These are phyloP conservation scores for Dendronephthya gigantea DNA, from an alignment of 64 coral and sea anemone species.

Conservation along the genomic window DNA sequence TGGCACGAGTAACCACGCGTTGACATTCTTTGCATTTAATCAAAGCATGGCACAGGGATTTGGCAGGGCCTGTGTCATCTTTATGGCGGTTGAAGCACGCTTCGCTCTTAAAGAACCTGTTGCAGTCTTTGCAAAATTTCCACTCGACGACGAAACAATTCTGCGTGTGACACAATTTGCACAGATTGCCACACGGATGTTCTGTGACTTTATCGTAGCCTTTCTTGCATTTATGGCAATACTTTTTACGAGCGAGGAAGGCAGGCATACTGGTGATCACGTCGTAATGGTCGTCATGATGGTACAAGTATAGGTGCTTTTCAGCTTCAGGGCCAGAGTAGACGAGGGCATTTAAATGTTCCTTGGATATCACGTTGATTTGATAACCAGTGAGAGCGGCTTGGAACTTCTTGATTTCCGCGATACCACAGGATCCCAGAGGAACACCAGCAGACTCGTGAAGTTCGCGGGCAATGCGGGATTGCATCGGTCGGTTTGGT, in stretches of 20 bases:
- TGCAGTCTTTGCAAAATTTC: not conserved
- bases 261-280: too few species aligned
- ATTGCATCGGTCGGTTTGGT: not conserved
- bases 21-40: not conserved
- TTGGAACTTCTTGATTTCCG: constrained; percentile 45
- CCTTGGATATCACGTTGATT: constrained; percentile 30
- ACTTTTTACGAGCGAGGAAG: too few species aligned
- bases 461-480: constrained; percentile 3
- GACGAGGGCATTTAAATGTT: too few species aligned
- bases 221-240: too few species aligned
- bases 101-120: not conserved
- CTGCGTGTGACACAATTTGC: not conserved
- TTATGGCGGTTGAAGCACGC: not conserved
- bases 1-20: not conserved
- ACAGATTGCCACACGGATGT: not conserved
- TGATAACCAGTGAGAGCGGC: constrained; percentile 11
- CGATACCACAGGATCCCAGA: constrained; percentile 20
- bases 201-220: too few species aligned
- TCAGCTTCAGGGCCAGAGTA: constrained; percentile 27
- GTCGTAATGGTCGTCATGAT: constrained; percentile 23
- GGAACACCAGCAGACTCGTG: constrained; percentile 26
- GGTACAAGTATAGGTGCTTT: constrained; percentile 19
- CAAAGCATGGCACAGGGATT: not conserved
- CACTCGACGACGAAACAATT: not conserved
- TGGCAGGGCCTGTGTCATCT: not conserved